Evolutionary conservation across 1,140 invertebrate genomes (phyloP).

Genomic region (Eriosoma lanigerum): DNA sequence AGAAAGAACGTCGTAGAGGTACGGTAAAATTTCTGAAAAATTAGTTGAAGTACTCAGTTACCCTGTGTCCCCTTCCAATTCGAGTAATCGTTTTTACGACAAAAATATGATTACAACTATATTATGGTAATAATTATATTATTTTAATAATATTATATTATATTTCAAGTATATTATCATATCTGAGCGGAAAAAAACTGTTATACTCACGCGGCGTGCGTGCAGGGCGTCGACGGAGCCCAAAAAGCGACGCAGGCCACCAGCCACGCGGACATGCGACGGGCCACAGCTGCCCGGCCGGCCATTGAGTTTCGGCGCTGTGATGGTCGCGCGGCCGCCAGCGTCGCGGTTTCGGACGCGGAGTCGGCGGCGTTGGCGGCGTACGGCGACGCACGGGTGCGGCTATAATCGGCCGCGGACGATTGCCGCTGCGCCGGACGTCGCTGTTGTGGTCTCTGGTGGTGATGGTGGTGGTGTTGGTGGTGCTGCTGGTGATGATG

Average conservation of each 20-base stretch:
- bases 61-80: no score
- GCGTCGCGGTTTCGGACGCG: neutral
- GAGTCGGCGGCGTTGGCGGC: neutral
- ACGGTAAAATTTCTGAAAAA: no score
- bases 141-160: no score
- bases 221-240: slow-evolving; percentile 7
- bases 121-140: no score
- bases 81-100: no score
- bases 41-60: no score
- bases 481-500: neutral
- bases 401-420: neutral
- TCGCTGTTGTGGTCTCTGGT: neutral
- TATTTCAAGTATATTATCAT: no score
- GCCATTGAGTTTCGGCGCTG: neutral
- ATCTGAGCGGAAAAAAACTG: neutral
- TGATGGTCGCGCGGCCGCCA: neutral
- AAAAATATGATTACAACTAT: no score
- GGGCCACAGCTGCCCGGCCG: neutral
- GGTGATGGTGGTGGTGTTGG: neutral
- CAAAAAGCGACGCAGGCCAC: slow-evolving; percentile 39
- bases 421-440: neutral
- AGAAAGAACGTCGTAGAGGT: no score
- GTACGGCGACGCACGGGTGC: neutral
- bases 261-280: slow-evolving; percentile 40
- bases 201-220: slow-evolving; percentile 45